These are phyloP conservation scores for Celastrina argiolus DNA, from an alignment of 2,888 invertebrate genomes.

Conservation along the genomic window DNA sequence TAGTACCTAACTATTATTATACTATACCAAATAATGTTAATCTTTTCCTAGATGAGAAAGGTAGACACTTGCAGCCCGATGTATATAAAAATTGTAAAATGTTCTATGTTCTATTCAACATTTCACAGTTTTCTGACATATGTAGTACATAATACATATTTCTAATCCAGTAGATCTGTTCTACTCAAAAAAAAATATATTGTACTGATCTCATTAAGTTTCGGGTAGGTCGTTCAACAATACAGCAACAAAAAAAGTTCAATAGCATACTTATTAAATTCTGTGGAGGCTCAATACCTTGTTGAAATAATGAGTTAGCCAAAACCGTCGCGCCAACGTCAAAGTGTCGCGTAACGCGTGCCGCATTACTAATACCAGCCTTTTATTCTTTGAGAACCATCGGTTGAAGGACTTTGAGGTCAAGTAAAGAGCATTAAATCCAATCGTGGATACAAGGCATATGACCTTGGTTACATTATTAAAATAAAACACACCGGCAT, in stretches of 20 bases:
- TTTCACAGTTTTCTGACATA: too few relatives aligned
- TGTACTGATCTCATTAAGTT: neutral
- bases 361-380: slow-evolving; percentile 43
- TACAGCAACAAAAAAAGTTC: neutral
- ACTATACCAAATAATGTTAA: too few relatives aligned
- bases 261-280: slow-evolving; percentile 3
- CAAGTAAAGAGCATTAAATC: slow-evolving; percentile 18
- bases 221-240: neutral
- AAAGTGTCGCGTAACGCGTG: slow-evolving; percentile 38
- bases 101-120: too few relatives aligned
- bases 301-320: slow-evolving; percentile 55
- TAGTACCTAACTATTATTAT: too few relatives aligned
- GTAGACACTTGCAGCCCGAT: too few relatives aligned
- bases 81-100: too few relatives aligned
- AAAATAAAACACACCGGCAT: neutral
- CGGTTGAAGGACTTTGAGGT: slow-evolving; percentile 22
- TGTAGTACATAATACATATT: too few relatives aligned
- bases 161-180: too few relatives aligned
- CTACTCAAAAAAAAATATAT: neutral
- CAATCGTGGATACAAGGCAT: neutral
- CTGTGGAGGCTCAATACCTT: slow-evolving; percentile 42
- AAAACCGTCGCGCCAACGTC: slow-evolving; percentile 53
- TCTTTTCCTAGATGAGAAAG: too few relatives aligned
- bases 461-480: neutral
- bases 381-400: neutral